Conservation (phyloP, 2,888 invertebrate species). For the Amorpha juglandis region DNA sequence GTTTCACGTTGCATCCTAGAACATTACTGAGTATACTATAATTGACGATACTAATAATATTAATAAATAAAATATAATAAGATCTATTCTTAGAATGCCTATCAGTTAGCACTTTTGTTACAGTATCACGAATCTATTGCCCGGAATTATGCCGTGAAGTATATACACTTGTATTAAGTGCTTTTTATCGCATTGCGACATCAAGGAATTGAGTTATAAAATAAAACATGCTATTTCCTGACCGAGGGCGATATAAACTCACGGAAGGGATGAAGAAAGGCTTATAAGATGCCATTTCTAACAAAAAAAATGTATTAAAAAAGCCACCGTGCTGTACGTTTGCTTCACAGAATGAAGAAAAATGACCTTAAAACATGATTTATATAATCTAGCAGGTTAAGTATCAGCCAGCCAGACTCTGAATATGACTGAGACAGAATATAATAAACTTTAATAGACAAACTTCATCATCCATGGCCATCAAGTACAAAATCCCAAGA, state of each 20-base stretch:
- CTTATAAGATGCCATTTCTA: background rate
- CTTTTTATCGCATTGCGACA: constrained; percentile 10
- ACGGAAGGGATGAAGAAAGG: background rate
- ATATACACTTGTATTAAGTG: background rate
- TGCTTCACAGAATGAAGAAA: too few species aligned
- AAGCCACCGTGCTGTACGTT: too few species aligned
- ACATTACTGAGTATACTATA: too few species aligned
- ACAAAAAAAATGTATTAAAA: too few species aligned
- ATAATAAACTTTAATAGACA: constrained; percentile 12
- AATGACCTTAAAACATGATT: too few species aligned
- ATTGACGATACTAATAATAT: too few species aligned
- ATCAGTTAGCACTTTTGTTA: background rate
- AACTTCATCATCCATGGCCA: background rate
- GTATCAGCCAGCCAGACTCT: too few species aligned
- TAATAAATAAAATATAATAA: too few species aligned
- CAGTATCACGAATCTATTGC: background rate
- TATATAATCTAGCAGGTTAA: too few species aligned
- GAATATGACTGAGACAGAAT: too few species aligned
- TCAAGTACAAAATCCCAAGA: constrained; percentile 14
- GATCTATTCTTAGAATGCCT: background rate
- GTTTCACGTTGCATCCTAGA: too few species aligned
- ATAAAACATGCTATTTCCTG: background rate
- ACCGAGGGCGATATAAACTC: constrained; percentile 1
- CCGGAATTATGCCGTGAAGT: background rate
- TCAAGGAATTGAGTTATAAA: constrained; percentile 13